phyloP scores from a whole-genome alignment of 1,140 invertebrate species.

The Drosophila biarmipes region DNA sequence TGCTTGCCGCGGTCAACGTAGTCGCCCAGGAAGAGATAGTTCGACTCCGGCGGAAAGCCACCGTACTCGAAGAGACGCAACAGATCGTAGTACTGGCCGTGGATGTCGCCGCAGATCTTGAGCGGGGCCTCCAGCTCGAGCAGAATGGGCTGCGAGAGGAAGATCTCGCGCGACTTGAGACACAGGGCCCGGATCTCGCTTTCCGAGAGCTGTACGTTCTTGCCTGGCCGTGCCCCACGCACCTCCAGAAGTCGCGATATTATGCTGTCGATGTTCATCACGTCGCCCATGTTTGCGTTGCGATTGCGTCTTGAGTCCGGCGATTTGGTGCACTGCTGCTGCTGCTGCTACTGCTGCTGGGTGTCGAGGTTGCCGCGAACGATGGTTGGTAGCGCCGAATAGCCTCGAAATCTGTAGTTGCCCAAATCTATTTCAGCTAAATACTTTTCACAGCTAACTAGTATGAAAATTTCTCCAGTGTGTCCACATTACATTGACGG shows the following conservation, averaged over 20 bases:
- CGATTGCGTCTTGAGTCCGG: conserved; percentile 12
- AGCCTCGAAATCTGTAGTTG: conserved; percentile 48
- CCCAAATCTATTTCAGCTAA: conserved; percentile 60
- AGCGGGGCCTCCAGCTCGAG: conserved; percentile 98
- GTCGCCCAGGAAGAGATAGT: conserved; percentile 98
- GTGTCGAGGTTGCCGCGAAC: conserved; percentile 54
- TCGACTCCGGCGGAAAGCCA: conserved; percentile 99
- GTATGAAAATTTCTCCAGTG: conserved; percentile 70
- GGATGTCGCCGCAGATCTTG: conserved; percentile 99
- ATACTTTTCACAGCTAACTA: conserved; percentile 74
- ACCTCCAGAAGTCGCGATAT: conserved; percentile 82
- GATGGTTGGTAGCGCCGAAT: conserved; percentile 53
- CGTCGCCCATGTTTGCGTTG: conserved; percentile 76
- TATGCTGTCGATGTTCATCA: conserved; percentile 84
- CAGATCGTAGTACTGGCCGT: conserved; percentile 99
- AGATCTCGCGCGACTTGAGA: conserved; percentile 98
- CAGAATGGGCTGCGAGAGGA: conserved; percentile 98
- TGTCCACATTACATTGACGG: conserved; percentile 43
- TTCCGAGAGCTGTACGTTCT: conserved; percentile 98
- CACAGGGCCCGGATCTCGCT: conserved; percentile 98
- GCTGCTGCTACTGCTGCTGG: conserved; percentile 37
- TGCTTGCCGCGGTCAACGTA: conserved; percentile 95
- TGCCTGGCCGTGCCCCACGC: conserved; percentile 86
- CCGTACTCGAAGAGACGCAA: conserved; percentile 99
- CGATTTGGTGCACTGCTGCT: conserved; percentile 48